These are phyloP conservation scores for Drosophila nigricruria DNA, from an alignment of 2,888 invertebrate genomes.

Conservation along the genomic window DNA sequence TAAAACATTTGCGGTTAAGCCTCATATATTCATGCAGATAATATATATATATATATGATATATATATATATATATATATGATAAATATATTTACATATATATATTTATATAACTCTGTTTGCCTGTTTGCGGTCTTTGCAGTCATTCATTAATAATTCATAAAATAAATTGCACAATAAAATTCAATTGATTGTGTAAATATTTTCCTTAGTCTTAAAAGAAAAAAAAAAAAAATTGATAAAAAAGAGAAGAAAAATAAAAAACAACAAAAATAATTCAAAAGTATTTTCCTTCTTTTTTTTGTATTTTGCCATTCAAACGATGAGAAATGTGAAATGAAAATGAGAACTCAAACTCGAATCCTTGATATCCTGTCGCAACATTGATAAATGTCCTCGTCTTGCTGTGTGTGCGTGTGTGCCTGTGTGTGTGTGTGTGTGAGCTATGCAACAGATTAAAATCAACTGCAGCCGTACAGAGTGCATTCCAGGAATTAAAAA, in stretches of 20 bases:
- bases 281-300: slow-evolving; percentile 7
- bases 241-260: neutral
- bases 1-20: slow-evolving; percentile 48
- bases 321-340: slow-evolving; percentile 33
- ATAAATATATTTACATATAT: too few relatives aligned
- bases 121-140: neutral
- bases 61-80: neutral
- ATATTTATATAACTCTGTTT: neutral
- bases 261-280: slow-evolving; percentile 7
- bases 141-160: slow-evolving; percentile 76
- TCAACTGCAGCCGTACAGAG: slow-evolving; percentile 10
- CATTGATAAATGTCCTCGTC: slow-evolving; percentile 66
- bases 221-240: neutral
- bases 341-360: slow-evolving; percentile 31
- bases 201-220: slow-evolving; percentile 56
- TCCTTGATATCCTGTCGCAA: slow-evolving; percentile 49
- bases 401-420: slow-evolving; percentile 18
- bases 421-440: slow-evolving; percentile 1
- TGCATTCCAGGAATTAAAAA: slow-evolving; percentile 17
- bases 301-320: slow-evolving; percentile 3
- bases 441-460: slow-evolving; percentile 48
- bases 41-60: slow-evolving; percentile 19
- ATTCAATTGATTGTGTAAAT: slow-evolving; percentile 80
- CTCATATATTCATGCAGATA: slow-evolving; percentile 53
- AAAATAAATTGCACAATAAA: slow-evolving; percentile 72